Evolutionary conservation across 1,140 invertebrate species (phyloP), one percentile per base, ranked within the genome.

Genomic region (Caenorhabditis latens): DNA sequence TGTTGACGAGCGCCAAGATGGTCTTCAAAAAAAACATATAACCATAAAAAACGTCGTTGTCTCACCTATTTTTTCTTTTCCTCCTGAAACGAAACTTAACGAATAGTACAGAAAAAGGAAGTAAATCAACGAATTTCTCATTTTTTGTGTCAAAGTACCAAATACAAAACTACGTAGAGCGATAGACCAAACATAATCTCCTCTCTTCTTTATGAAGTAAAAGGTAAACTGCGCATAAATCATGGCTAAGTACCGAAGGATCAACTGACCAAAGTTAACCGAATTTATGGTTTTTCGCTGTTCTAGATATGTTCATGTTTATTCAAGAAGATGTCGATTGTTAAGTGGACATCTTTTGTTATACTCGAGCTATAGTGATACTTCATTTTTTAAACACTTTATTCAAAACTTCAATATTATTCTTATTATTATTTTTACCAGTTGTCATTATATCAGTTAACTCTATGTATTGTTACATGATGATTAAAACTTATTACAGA

Each of bases 221-320:
- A 63, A 63, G 21, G 61, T 32, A 11, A 63, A 9, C 24, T 24
- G 21, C 61, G 21, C 21, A 63, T 63, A 63, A 63, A 63, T 16
- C 21, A 13, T 24, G 19, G 11, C 1, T 63, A n/a, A 46, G 19
- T n/a, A 43, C 14, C 40, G 19, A 43, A 71, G 65, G 65, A 71
- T 71, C 65, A 71, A 71, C 19, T 71, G 42, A 71, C 65, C 65
- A 71, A 71, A 71, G 65, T 67, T 67, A 8, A 43, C 8, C 9
- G 21, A 67, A 40, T 16, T 43, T 50, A 16, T 50, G 50, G 14
- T 50, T 32, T 32, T 32, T 32, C 32, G 32, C 1, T 32, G 32
- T 32, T 32, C 32, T 32, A 32, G 32, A 32, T 32, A 32, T 32
- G 32, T 32, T 32, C n/a, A n/a, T n/a, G n/a, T n/a, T 32, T 32